Conservation (phyloP, 2,888 invertebrate genomes). For the Drosophila heteroneura region DNA sequence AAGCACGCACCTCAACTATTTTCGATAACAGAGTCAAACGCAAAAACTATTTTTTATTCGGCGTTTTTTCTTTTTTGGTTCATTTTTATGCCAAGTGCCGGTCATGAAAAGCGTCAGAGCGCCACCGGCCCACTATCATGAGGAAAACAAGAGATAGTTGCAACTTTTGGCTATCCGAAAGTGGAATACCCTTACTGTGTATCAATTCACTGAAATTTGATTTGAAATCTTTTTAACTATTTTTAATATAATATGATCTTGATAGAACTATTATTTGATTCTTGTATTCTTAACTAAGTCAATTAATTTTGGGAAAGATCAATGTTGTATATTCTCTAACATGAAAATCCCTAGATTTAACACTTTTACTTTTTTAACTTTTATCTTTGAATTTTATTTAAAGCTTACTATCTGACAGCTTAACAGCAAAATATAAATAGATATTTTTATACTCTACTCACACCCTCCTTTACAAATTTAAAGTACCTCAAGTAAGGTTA, state of each 20-base stretch:
- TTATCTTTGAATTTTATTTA: neutral
- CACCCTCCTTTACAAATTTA: neutral
- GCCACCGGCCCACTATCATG: conserved; percentile 41
- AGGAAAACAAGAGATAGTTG: conserved; percentile 12
- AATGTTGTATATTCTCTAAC: neutral
- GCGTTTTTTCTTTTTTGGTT: conserved; percentile 15
- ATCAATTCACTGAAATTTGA: neutral
- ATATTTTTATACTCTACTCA: neutral
- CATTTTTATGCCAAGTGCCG: conserved; percentile 73
- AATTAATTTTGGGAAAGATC: neutral
- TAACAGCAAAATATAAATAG: neutral
- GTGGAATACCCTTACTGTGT: neutral
- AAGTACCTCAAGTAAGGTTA: neutral
- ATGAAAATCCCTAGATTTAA: neutral
- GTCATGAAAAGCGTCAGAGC: conserved; percentile 70
- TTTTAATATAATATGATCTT: neutral
- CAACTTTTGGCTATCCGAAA: neutral
- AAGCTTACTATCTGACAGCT: neutral
- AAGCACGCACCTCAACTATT: conserved; percentile 75
- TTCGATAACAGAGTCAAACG: conserved; percentile 59
- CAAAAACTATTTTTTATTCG: conserved; percentile 37
- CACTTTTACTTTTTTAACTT: no score
- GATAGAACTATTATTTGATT: neutral
- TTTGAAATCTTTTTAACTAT: no score
- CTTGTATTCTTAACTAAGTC: neutral